Percentiles rank a stretch among this genome's conserved stretches.
Evolutionary conservation across 2,888 invertebrate species (phyloP).

Genomic region (Omphaloscelis lunosa): DNA sequence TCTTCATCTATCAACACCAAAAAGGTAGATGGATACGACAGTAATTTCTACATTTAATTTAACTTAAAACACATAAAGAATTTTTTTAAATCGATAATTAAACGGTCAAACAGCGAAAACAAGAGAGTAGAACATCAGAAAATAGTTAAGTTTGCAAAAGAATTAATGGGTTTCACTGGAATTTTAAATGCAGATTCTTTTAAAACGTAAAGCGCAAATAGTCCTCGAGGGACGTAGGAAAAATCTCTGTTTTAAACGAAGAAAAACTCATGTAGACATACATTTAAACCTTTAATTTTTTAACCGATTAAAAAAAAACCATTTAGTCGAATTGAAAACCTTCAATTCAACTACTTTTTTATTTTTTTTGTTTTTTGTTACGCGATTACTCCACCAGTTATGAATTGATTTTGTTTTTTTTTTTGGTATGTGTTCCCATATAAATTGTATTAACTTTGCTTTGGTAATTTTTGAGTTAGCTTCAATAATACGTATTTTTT

Average conservation of each 20-base stretch:
- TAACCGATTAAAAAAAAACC: too few relatives aligned
- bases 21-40: neutral
- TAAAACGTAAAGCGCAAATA: constrained; percentile 37
- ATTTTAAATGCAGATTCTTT: constrained; percentile 53
- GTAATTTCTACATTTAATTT: neutral
- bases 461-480: too few relatives aligned
- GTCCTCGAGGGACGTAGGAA: constrained; percentile 29
- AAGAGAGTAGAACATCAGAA: constrained; percentile 21
- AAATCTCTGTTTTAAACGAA: constrained; percentile 28
- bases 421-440: too few relatives aligned
- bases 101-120: constrained; percentile 38
- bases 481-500: too few relatives aligned
- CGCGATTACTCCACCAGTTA: too few relatives aligned
- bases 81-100: constrained; percentile 9
- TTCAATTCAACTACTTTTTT: too few relatives aligned
- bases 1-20: neutral
- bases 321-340: too few relatives aligned
- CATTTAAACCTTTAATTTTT: neutral
- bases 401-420: too few relatives aligned
- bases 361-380: too few relatives aligned
- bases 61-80: neutral
- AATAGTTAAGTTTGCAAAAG: constrained; percentile 30
- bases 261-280: neutral
- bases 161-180: constrained; percentile 46
- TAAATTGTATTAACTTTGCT: too few relatives aligned